phyloP scores from a whole-genome alignment of 2,797 vertebrate species.

The Balearica regulorum region DNA sequence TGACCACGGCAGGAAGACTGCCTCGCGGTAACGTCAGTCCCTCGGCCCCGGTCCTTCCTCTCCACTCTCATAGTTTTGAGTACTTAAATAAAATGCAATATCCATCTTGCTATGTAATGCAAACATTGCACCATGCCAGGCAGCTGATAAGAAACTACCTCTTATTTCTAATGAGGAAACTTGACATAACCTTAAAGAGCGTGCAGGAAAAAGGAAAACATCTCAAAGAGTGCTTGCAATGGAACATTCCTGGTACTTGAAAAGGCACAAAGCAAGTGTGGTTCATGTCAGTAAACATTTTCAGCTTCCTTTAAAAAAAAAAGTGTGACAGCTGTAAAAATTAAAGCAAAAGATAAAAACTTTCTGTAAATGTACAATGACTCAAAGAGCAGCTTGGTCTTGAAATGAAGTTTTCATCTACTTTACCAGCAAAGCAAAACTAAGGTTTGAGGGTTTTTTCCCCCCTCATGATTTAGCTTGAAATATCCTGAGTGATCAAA shows the following conservation, averaged over 20 bases:
- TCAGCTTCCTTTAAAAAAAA: not conserved
- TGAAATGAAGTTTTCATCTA: not conserved
- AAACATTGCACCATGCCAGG: not conserved
- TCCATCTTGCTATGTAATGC: not conserved
- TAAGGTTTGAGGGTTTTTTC: not conserved
- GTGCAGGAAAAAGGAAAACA: not conserved
- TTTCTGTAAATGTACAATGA: not conserved
- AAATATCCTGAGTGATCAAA: not conserved
- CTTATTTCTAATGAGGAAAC: not conserved
- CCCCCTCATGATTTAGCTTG: not conserved
- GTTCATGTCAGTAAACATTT: not conserved
- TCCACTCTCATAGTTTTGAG: not conserved
- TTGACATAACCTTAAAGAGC: not conserved
- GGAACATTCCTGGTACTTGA: not conserved
- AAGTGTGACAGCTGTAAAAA: not conserved
- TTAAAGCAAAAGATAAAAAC: not conserved
- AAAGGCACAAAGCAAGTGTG: not conserved
- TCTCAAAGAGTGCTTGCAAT: not conserved
- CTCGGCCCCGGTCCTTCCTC: not conserved
- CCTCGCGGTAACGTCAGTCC: not conserved
- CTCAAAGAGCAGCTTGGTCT: not conserved
- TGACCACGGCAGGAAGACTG: not conserved
- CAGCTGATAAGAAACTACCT: conserved; percentile 10
- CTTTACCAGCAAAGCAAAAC: not conserved
- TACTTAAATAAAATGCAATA: not conserved